phyloP scores from a whole-genome alignment of 2,113 vertebrate genomes.

The Saguinus imperator region DNA sequence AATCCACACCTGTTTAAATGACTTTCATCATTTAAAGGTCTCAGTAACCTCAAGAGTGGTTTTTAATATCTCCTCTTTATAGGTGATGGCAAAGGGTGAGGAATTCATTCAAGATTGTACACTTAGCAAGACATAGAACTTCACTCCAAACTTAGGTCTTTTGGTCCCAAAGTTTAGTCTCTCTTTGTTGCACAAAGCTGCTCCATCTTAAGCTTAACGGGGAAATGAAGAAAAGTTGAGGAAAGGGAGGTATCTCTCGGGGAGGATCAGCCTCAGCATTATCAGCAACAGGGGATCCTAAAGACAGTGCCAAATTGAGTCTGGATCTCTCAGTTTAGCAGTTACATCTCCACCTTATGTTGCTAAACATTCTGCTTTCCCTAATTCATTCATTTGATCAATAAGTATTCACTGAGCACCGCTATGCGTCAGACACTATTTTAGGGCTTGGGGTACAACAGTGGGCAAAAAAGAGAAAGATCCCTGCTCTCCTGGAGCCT shows the following conservation, averaged over 20 bases:
- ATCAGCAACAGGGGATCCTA: neutral
- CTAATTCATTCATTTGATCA: neutral
- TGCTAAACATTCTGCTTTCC: neutral
- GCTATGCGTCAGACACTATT: neutral
- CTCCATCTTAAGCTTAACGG: neutral
- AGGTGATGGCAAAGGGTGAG: neutral
- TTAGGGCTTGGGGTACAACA: neutral
- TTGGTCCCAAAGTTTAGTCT: neutral
- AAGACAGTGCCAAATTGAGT: neutral
- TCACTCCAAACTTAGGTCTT: neutral
- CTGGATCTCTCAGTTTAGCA: neutral
- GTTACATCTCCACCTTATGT: neutral
- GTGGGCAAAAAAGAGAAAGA: neutral
- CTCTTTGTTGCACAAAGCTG: neutral
- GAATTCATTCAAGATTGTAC: neutral
- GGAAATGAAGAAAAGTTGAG: neutral
- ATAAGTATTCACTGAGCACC: neutral
- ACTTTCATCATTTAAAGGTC: neutral
- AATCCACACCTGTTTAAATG: neutral
- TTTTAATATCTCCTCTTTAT: neutral
- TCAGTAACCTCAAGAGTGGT: neutral
- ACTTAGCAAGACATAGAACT: neutral
- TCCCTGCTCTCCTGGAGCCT: rapidly evolving
- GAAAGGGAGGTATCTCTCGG: neutral
- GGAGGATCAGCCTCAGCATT: neutral